Base-by-base conservation (phyloP, 2,113 vertebrate genomes). In the Mirza zaza region DNA sequence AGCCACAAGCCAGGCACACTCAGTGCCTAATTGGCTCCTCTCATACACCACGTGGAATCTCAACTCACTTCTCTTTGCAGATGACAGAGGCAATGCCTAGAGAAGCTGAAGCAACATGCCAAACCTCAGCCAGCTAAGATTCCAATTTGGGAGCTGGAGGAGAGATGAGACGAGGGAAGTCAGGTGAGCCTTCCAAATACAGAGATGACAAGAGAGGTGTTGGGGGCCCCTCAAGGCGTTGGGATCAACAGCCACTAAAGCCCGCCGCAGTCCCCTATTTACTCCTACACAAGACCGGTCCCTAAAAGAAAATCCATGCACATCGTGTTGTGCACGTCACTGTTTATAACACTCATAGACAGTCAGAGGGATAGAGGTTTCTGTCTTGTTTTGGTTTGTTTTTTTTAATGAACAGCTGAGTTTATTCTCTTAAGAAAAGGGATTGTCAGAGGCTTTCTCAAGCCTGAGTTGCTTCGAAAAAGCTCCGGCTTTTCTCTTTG, bases 211-310 rank as follows among this genome's bases (percentile, higher is more conserved):
- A 42, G 23, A 6, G 32, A 4, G 34, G 6, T 1, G 15, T 1
- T 7, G 11, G 23, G 3, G 6, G 50, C 17, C 27, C 13, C 42
- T 25, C 15, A 0, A 29, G 48, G 39, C 25, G 0, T 7, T 7
- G 50, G 14, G 6, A 20, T 2, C 0, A 3, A 1, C 25, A 7
- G 42, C 0, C 1, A 5, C 50, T 2, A 18, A 13, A 14, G 29
- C 15, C 18, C 6, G 0, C 0, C 2, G 13, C 10, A 2, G 29
- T 8, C 6, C 20, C 12, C 59, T 48, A 0, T 7, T 2, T 32
- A 27, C 5, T n/a, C 0, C 14, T 2, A 0, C 36, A 45, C 0
- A 18, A 8, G 0, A 11, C 18, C 2, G 2, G 32, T 36, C 42
- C 27, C 21, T 6, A 3, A 18, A 13, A 77, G 61, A 25, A 71